phyloP scores from a whole-genome alignment of 1,140 invertebrate species.

The Microplitis demolitor region DNA sequence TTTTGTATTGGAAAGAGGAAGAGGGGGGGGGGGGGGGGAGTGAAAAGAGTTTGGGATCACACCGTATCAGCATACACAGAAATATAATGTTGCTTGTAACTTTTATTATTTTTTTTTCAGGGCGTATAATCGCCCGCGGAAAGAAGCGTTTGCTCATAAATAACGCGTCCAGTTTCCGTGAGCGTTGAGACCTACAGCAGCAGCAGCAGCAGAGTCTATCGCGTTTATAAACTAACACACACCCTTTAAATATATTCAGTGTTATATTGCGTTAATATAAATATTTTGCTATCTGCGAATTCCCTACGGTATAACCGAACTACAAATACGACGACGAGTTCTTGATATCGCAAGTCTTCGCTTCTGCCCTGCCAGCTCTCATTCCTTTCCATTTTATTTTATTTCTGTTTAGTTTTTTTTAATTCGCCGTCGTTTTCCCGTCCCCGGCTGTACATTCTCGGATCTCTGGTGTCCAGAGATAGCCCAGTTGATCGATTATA shows the following conservation, averaged over 20 bases:
- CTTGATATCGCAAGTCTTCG: constrained; percentile 8
- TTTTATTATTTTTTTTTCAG: neutral
- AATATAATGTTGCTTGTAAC: neutral
- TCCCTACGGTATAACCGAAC: constrained; percentile 17
- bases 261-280: constrained; percentile 23
- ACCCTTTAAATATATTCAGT: neutral
- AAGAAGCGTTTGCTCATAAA: neutral
- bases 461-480: constrained; percentile 25
- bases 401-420: neutral
- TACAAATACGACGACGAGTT: constrained; percentile 17
- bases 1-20: neutral
- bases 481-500: constrained; percentile 27
- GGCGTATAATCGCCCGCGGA: neutral
- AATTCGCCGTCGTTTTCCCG: neutral
- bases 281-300: constrained; percentile 29
- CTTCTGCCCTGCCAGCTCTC: too few relatives aligned
- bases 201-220: neutral
- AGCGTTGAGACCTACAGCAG: neutral
- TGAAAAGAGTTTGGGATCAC: too few relatives aligned
- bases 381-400: too few relatives aligned
- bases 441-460: neutral
- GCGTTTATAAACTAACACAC: neutral
- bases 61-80: too few relatives aligned
- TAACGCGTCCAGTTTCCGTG: constrained; percentile 10
- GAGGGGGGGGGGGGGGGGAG: too few relatives aligned